Base-by-base conservation (phyloP, 2,888 invertebrate genomes). In the Malthinus flaveolus region DNA sequence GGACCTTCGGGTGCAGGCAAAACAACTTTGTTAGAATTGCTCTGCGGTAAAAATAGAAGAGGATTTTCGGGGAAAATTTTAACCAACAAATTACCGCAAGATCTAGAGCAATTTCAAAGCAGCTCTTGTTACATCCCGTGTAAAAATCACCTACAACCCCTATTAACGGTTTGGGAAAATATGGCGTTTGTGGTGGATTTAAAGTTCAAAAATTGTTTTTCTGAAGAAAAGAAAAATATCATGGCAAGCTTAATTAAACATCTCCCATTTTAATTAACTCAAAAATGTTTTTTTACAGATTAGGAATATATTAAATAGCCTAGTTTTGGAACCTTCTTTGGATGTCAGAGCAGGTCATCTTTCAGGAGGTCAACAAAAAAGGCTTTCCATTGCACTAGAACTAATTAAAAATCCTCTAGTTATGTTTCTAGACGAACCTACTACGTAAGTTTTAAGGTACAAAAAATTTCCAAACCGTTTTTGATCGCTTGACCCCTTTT, bases 401-500 rank as follows among this genome's bases (percentile, higher is more conserved):
- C 84, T 97, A 63, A 91, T 97, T 66, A 95, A 93, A 79, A 97
- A 97, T 78, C 97, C 97, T 3, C 89, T 94, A 50, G 88, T 97
- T 46, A 91, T 97, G 90, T 97, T 96, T 78, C 86, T 97, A 33
- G 96, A 97, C 75, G 96, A 97, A 78, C 96, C 96, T 1, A 97
- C 96, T 9, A 95, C 95, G 88, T 89, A 80, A 82, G 85, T 75
- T 9, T 9, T 5, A 3, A 12, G 5, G 5, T 3, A 23, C 23
- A 23, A 23, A 23, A n/a, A n/a, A n/a, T n/a, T n/a, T n/a, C n/a
- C n/a, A n/a, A n/a, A n/a, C n/a, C n/a, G n/a, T n/a, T n/a, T n/a
- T n/a, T n/a, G n/a, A n/a, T n/a, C n/a, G n/a, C n/a, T n/a, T n/a
- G n/a, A 23, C 23, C 5, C 23, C 23, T 23, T 23, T 23, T n/a